Percentiles rank a stretch among this genome's conserved stretches.
Evolutionary conservation across 2,888 invertebrate species (phyloP).

Genomic region (Onchidella celtica): DNA sequence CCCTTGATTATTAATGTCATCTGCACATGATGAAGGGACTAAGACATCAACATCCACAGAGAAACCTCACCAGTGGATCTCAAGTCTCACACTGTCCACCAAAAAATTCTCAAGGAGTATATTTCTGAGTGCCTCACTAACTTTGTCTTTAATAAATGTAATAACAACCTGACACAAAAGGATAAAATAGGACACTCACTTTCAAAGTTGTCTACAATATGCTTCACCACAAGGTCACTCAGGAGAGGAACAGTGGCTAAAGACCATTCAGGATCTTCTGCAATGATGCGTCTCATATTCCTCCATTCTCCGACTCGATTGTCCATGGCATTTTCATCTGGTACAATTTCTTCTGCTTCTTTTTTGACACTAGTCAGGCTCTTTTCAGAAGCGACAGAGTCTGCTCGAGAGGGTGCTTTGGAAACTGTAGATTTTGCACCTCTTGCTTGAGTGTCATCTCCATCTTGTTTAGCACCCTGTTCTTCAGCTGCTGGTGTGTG

Average conservation of each 20-base stretch:
- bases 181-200: constrained; percentile 71
- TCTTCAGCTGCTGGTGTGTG: constrained; percentile 5
- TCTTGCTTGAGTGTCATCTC: constrained; percentile 16
- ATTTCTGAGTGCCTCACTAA: background rate
- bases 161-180: background rate
- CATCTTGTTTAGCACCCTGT: background rate
- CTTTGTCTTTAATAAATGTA: background rate
- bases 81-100: too few species aligned
- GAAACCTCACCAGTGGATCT: too few species aligned
- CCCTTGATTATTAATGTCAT: too few species aligned
- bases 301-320: constrained; percentile 73
- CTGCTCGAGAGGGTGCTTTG: constrained; percentile 62
- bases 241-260: constrained; percentile 79
- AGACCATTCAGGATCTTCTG: constrained; percentile 80
- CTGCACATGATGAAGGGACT: too few species aligned
- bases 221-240: constrained; percentile 75
- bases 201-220: constrained; percentile 79
- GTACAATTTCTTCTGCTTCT: constrained; percentile 45
- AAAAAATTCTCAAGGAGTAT: too few species aligned
- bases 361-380: constrained; percentile 63
- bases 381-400: constrained; percentile 64
- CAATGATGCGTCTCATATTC: constrained; percentile 78
- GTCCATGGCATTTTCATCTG: constrained; percentile 55
- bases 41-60: too few species aligned
- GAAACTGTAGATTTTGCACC: constrained; percentile 52